These are phyloP conservation scores for Rallus crepitans DNA, from an alignment of 2,797 vertebrate genomes.

Conservation along the genomic window DNA sequence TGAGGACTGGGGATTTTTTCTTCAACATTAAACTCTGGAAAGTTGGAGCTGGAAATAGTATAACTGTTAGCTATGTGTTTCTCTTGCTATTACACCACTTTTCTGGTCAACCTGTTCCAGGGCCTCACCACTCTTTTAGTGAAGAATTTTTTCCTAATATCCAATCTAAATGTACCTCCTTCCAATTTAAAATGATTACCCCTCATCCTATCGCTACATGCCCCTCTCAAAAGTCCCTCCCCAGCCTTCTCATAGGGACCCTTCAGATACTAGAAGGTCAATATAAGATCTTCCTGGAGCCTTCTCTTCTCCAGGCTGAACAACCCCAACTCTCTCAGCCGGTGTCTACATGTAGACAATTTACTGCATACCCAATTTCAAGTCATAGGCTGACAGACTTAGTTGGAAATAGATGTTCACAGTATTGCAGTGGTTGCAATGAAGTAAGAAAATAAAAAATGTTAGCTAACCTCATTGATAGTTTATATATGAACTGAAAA, in stretches of 20 bases:
- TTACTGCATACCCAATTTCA: not conserved
- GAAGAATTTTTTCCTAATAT: no score
- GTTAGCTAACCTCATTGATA: not conserved
- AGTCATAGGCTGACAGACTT: not conserved
- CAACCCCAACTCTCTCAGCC: no score
- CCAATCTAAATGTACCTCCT: no score
- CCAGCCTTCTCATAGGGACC: no score
- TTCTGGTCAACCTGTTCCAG: no score
- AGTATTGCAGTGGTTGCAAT: not conserved
- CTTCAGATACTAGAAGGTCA: no score
- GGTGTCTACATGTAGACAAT: not conserved
- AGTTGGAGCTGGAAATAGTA: not conserved
- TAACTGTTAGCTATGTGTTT: not conserved
- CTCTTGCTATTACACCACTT: not conserved
- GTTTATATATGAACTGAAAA: not conserved
- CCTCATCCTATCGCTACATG: no score
- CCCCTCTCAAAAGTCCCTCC: no score
- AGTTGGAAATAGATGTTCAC: not conserved
- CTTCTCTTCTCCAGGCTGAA: no score
- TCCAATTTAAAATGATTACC: no score
- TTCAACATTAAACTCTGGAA: not conserved
- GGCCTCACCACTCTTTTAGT: no score
- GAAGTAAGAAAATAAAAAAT: not conserved
- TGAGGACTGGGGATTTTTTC: not conserved
- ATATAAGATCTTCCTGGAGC: no score